phyloP scores from a whole-genome alignment of 1,140 invertebrate species.

The Drosophila guanche region DNA sequence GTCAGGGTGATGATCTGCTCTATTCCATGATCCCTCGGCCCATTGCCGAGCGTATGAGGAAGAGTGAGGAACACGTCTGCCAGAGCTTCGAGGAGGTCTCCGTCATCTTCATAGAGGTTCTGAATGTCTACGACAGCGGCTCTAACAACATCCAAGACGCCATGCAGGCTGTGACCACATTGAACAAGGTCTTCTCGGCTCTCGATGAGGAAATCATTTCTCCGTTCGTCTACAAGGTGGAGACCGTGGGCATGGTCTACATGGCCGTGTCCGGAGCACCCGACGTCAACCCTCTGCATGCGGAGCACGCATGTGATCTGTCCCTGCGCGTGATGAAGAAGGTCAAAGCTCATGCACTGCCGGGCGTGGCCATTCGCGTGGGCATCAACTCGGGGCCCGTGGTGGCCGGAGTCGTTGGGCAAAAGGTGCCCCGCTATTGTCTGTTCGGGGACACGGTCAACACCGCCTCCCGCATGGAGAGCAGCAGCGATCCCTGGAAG shows the following conservation, averaged over 20 bases:
- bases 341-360: constrained; percentile 85
- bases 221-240: constrained; percentile 87
- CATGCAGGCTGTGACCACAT: constrained; percentile 91
- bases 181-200: constrained; percentile 93
- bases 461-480: constrained; percentile 92
- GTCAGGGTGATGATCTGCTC: constrained; percentile 92
- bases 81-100: constrained; percentile 85
- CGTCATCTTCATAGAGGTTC: constrained; percentile 85
- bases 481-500: constrained; percentile 79
- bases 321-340: constrained; percentile 87
- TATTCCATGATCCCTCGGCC: constrained; percentile 96
- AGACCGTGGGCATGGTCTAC: constrained; percentile 93
- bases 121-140: constrained; percentile 76
- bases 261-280: constrained; percentile 94
- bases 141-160: constrained; percentile 87
- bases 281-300: constrained; percentile 90
- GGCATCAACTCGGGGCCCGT: constrained; percentile 91
- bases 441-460: constrained; percentile 95
- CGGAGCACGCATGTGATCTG: constrained; percentile 91
- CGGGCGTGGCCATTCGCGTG: constrained; percentile 87
- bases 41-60: constrained; percentile 86
- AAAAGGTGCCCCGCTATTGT: constrained; percentile 90
- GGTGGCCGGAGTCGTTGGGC: constrained; percentile 90
- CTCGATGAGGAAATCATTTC: constrained; percentile 87
- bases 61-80: constrained; percentile 90